phyloP scores from a whole-genome alignment of 2,888 invertebrate genomes.

The Noctuana brunneofusca region DNA sequence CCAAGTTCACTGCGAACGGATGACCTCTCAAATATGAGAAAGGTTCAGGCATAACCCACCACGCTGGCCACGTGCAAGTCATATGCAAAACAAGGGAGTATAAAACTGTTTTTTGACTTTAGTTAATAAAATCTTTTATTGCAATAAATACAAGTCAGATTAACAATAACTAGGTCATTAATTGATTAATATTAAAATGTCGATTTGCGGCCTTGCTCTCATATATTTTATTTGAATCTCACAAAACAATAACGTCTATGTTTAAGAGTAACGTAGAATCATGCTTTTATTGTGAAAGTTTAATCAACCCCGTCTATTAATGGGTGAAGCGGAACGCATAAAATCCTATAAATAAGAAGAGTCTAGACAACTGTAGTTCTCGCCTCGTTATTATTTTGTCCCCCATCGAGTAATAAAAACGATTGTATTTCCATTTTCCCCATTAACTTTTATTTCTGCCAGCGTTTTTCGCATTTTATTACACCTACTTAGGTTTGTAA shows the following conservation, averaged over 20 bases:
- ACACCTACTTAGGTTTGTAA: background rate
- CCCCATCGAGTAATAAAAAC: slow-evolving; percentile 20
- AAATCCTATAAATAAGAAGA: slow-evolving; percentile 27
- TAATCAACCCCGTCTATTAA: slow-evolving; percentile 5
- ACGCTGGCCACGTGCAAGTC: too few relatives aligned
- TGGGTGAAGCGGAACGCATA: slow-evolving; percentile 24
- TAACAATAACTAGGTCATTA: too few relatives aligned
- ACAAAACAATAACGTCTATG: background rate
- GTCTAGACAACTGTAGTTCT: slow-evolving; percentile 39
- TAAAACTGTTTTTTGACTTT: too few relatives aligned
- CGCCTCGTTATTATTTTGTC: slow-evolving; percentile 24
- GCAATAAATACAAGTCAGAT: too few relatives aligned
- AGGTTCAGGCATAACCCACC: too few relatives aligned
- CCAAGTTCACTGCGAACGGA: too few relatives aligned
- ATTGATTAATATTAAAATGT: too few relatives aligned
- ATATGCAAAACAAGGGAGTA: too few relatives aligned
- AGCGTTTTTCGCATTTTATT: background rate
- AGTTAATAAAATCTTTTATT: too few relatives aligned
- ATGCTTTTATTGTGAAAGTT: background rate
- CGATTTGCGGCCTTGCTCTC: too few relatives aligned
- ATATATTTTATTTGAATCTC: too few relatives aligned
- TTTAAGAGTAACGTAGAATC: background rate
- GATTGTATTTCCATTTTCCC: slow-evolving; percentile 2
- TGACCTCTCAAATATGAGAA: too few relatives aligned
- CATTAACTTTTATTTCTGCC: slow-evolving; percentile 24